phyloP scores from a whole-genome alignment of 2,113 vertebrate species.

The Catagonus wagneri region DNA sequence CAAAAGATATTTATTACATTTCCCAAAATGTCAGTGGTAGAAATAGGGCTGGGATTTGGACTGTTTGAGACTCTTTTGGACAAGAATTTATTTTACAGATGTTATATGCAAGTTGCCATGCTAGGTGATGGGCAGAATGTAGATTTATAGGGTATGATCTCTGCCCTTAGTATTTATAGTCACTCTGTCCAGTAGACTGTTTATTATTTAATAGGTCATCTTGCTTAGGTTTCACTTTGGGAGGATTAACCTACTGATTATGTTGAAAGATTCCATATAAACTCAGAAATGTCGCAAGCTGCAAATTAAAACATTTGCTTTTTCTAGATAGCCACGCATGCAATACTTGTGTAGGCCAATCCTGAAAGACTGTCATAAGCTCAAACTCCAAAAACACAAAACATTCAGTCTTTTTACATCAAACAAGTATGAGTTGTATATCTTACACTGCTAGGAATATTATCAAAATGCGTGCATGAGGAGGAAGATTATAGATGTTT shows the following conservation, averaged over 20 bases:
- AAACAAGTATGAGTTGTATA: not conserved
- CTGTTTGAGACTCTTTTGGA: not conserved
- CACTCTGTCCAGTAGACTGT: not conserved
- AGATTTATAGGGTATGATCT: not conserved
- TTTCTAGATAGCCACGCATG: not conserved
- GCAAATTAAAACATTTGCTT: conserved; percentile 31
- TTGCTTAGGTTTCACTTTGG: not conserved
- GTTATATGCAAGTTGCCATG: not conserved
- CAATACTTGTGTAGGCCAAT: not conserved
- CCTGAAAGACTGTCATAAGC: not conserved
- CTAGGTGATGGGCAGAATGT: not conserved
- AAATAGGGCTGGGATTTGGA: not conserved
- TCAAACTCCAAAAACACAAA: not conserved
- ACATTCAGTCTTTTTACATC: not conserved
- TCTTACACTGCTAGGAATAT: not conserved
- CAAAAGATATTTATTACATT: conserved; percentile 5
- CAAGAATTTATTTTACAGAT: not conserved
- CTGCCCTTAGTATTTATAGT: not conserved
- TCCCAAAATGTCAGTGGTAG: not conserved
- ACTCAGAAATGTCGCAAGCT: not conserved
- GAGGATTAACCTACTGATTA: not conserved
- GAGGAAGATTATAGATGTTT: not conserved
- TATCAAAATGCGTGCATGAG: not conserved
- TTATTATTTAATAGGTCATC: conserved; percentile 23
- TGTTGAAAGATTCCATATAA: not conserved